Percentiles rank a stretch among this genome's conserved stretches.
Evolutionary conservation across 2,888 invertebrate species (phyloP).

Genomic region (Opisthograptis luteolata): DNA sequence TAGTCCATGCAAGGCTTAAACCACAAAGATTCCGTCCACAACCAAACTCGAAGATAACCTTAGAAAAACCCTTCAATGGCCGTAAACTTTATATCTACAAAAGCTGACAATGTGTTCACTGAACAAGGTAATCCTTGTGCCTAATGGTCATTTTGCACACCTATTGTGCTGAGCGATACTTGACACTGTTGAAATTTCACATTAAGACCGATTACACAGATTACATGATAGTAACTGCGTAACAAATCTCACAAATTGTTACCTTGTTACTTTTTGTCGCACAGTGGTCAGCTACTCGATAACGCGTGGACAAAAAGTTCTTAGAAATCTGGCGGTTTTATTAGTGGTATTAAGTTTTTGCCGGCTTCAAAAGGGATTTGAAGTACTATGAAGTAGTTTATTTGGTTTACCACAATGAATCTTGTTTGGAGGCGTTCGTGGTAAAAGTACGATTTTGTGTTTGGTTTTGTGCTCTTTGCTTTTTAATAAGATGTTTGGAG

Average conservation of each 20-base stretch:
- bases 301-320: conserved; percentile 45
- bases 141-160: conserved; percentile 55
- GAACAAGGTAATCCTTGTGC: conserved; percentile 28
- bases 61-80: conserved; percentile 26
- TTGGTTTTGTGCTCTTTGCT: conserved; percentile 33
- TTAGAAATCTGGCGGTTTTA: conserved; percentile 46
- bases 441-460: conserved; percentile 39
- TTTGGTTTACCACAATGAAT: conserved; percentile 39
- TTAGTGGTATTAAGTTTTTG: conserved; percentile 47
- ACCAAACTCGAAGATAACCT: neutral
- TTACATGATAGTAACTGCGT: neutral
- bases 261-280: conserved; percentile 25
- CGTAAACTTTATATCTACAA: conserved; percentile 25
- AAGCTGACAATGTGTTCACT: conserved; percentile 11
- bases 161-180: conserved; percentile 44
- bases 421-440: conserved; percentile 60
- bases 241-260: too few species aligned
- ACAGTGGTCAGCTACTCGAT: conserved; percentile 57
- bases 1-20: neutral
- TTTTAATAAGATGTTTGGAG: conserved; percentile 30
- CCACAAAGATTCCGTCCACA: conserved; percentile 1
- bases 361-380: conserved; percentile 42
- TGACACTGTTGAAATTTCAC: conserved; percentile 53
- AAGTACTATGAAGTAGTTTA: conserved; percentile 51
- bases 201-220: conserved; percentile 42